Percentiles rank a stretch among this genome's conserved stretches.
Conservation (phyloP, 2,113 vertebrate species). For the Bothrops jararaca region DNA sequence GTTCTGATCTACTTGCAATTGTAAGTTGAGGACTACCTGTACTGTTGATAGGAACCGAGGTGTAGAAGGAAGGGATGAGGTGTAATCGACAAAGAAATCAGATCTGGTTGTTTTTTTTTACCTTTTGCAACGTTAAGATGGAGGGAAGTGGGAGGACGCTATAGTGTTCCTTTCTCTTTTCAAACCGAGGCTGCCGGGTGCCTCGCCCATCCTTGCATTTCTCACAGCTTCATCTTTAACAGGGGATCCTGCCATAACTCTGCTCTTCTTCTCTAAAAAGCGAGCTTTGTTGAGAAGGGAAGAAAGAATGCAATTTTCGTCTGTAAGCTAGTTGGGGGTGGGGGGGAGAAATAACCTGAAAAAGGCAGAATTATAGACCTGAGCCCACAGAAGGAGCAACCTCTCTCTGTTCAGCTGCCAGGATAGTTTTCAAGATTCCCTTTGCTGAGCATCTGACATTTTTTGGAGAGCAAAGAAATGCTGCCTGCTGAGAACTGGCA, state of each 20-base stretch:
- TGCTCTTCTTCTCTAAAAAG: not conserved
- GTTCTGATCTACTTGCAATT: not conserved
- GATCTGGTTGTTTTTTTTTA: not conserved
- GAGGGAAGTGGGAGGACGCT: not conserved
- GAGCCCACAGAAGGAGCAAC: not conserved
- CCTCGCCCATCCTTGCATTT: not conserved
- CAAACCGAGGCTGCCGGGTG: too few relatives aligned
- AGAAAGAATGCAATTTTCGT: not conserved
- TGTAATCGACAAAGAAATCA: not conserved
- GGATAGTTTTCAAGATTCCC: not conserved
- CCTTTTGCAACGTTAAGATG: not conserved
- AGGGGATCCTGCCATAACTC: not conserved
- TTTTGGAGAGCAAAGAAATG: not conserved
- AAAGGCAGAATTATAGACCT: not conserved
- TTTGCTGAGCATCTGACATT: not conserved
- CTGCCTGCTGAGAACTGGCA: conserved; percentile 2
- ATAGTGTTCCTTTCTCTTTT: not conserved
- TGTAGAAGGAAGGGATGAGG: not conserved
- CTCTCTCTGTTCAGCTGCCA: not conserved
- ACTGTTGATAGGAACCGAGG: too few relatives aligned
- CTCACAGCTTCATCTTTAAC: too few relatives aligned
- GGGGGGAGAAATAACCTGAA: too few relatives aligned
- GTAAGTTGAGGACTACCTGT: not conserved
- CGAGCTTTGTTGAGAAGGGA: not conserved
- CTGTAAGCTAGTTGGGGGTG: not conserved